phyloP scores from a whole-genome alignment of 2,113 vertebrate genomes.

The Dolichotis patagonum region DNA sequence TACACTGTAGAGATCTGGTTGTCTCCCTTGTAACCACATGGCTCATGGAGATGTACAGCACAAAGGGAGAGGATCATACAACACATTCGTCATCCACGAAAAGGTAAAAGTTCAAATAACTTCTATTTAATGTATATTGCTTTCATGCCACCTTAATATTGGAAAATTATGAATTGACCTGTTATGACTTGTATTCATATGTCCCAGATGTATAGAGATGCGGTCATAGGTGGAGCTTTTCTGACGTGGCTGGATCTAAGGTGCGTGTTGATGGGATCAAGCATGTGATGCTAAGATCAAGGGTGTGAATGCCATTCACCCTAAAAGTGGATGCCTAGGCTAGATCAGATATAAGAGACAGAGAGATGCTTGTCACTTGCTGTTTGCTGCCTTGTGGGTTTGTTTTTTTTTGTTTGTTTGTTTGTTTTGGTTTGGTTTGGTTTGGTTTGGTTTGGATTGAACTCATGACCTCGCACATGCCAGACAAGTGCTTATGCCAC shows the following conservation, averaged over 20 bases:
- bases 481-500: too few relatives aligned
- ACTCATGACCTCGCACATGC: too few relatives aligned
- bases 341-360: neutral
- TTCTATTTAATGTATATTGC: neutral
- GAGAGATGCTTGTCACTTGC: neutral
- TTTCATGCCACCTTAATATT: neutral
- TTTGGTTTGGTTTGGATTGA: too few relatives aligned
- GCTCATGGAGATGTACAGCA: neutral
- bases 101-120: neutral
- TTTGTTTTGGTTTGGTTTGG: too few relatives aligned
- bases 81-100: neutral
- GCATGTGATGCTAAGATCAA: neutral
- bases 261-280: neutral
- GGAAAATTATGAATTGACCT: neutral
- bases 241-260: neutral
- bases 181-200: neutral
- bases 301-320: neutral
- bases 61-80: neutral
- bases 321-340: neutral
- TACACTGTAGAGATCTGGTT: neutral
- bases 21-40: too few relatives aligned
- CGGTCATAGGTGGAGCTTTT: neutral
- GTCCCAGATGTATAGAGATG: neutral
- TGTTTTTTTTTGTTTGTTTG: too few relatives aligned
- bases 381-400: neutral